Conservation (phyloP, 2,113 vertebrate species). For the Oncorhynchus masou region DNA sequence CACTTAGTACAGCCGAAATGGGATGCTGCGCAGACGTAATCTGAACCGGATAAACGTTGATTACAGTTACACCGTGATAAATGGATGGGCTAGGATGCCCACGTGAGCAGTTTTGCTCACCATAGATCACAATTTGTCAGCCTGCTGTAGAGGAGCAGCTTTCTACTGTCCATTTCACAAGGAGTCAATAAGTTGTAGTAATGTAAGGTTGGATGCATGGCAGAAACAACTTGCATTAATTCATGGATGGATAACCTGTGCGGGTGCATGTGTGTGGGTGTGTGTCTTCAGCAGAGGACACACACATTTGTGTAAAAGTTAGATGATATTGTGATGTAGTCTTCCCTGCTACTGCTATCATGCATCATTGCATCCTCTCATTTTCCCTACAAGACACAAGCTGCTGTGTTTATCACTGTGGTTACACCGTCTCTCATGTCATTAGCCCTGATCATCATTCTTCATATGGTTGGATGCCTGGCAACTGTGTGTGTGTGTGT, state of each 20-base stretch:
- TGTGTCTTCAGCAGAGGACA: neutral
- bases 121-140: conserved; percentile 73
- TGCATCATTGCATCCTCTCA: neutral
- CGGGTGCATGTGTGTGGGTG: neutral
- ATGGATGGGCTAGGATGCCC: conserved; percentile 63
- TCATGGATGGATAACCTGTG: neutral
- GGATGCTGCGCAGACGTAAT: conserved; percentile 58
- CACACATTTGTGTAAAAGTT: neutral
- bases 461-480: neutral
- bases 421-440: neutral
- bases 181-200: conserved; percentile 56
- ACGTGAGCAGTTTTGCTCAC: conserved; percentile 61
- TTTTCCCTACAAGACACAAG: neutral
- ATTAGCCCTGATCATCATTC: too few species aligned
- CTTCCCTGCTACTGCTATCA: neutral
- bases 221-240: conserved; percentile 16
- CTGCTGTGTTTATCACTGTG: neutral
- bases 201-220: conserved; percentile 33
- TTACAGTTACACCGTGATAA: conserved; percentile 63
- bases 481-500: neutral
- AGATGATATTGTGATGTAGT: neutral
- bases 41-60: conserved; percentile 71
- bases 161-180: conserved; percentile 33
- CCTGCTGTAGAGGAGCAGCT: conserved; percentile 35
- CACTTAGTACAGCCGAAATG: conserved; percentile 53